A percentile compares a stretch with the other conserved stretches of the same genome.
These are phyloP conservation scores for Muntiacus reevesi DNA, from an alignment of 2,113 vertebrate genomes.

Conservation along the genomic window DNA sequence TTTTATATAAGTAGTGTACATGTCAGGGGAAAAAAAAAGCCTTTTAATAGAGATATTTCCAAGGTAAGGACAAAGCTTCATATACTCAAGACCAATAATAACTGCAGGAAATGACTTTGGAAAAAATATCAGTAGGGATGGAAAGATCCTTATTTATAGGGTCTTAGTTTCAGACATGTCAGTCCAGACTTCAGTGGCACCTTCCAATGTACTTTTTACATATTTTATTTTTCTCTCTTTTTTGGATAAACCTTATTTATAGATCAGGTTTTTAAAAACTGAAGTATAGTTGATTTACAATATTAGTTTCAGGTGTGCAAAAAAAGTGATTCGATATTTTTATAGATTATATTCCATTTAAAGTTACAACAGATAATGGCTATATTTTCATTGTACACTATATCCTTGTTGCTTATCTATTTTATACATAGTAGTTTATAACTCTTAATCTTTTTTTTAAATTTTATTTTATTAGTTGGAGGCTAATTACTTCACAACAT, in stretches of 20 bases:
- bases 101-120: background rate
- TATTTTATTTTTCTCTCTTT: background rate
- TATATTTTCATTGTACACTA: background rate
- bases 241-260: background rate
- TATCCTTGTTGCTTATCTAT: background rate
- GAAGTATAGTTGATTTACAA: background rate
- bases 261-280: background rate
- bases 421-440: background rate
- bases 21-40: background rate
- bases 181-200: background rate
- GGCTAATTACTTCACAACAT: too few species aligned
- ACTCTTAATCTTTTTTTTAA: background rate
- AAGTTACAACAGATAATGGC: background rate
- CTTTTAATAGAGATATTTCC: background rate
- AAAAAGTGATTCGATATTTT: background rate
- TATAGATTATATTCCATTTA: background rate
- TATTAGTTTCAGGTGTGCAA: background rate
- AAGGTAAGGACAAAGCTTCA: background rate
- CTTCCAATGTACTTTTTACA: background rate
- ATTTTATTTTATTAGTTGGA: too few species aligned
- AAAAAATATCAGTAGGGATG: background rate
- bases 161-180: background rate
- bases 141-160: background rate
- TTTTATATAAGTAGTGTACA: background rate
- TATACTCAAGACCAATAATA: background rate